Conservation (phyloP, 2,888 invertebrate genomes). For the Abrostola tripartita region DNA sequence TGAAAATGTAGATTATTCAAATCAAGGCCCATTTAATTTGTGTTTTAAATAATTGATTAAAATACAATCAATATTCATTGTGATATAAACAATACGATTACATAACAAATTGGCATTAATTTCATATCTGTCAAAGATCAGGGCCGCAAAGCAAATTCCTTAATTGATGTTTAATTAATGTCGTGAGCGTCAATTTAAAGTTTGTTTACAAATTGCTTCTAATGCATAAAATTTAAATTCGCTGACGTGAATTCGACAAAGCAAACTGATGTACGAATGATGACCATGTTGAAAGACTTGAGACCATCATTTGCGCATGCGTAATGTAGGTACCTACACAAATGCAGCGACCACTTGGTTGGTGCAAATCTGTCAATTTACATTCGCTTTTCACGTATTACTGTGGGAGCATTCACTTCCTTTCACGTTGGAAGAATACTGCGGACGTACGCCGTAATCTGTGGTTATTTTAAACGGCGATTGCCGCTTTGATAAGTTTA, state of each 20-base stretch:
- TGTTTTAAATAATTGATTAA: constrained; percentile 37
- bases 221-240: constrained; percentile 3
- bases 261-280: constrained; percentile 23
- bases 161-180: neutral
- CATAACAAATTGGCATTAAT: constrained; percentile 20
- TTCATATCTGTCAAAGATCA: constrained; percentile 21
- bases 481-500: constrained; percentile 5
- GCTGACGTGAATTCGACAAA: constrained; percentile 1
- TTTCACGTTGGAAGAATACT: constrained; percentile 45
- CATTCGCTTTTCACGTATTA: constrained; percentile 59
- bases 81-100: constrained; percentile 30
- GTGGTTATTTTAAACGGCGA: constrained; percentile 21
- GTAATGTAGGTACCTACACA: constrained; percentile 48
- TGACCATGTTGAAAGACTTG: constrained; percentile 24
- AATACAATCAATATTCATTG: constrained; percentile 24
- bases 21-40: constrained; percentile 25
- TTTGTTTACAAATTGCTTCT: neutral
- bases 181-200: neutral
- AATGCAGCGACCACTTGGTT: constrained; percentile 48
- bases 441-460: constrained; percentile 32
- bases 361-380: constrained; percentile 61
- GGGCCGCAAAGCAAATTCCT: neutral
- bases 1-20: constrained; percentile 20
- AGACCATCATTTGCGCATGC: constrained; percentile 36
- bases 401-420: constrained; percentile 41